Base-by-base conservation (phyloP, 1,140 invertebrate species). In the Meloidogyne chitwoodi region DNA sequence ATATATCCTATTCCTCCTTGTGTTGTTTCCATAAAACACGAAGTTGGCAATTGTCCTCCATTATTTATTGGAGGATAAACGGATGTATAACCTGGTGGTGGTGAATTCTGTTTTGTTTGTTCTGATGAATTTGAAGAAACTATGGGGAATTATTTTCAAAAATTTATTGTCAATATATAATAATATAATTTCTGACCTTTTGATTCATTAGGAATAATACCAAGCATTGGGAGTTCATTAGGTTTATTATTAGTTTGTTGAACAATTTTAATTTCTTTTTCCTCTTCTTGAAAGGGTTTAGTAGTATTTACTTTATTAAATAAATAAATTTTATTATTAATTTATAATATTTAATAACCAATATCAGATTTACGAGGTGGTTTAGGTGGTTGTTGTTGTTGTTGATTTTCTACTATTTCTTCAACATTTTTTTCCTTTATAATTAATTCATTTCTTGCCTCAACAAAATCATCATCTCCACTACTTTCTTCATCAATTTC, bases 41-140 rank as follows among this genome's bases (percentile, higher is more conserved):
- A 27, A 63, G 38, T 0, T 2, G 38, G 70, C 19, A 72, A 72
- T 72, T 56, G 56, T 27, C 70, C 38, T n/a, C 14, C 4, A 61
- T n/a, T n/a, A 11, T n/a, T 8, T 31, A 22, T n/a, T 31, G 70
- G 70, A 14, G 70, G 70, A n/a, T 72, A 72, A 72, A 72, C 31
- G 22, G 70, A 3, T 63, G 70, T 5, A 11, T 72, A 72, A n/a
- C 27, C 44, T 12, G 70, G 70, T 16, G 70, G 70, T 48, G 70
- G 70, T 26, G 70, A 72, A 16, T 62, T 44, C 12, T 72, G 70
- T 72, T 67, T 56, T 3, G 48, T 5, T n/a, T 56, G 48, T 6
- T 56, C 48, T 6, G 44, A 19, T 48, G 44, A 16, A 48, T n/a
- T 56, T 56, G n/a, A n/a, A 56, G 48, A 5, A 56, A 56, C 48